Conservation (phyloP, 2,888 invertebrate species). For the Helicoverpa assulta region DNA sequence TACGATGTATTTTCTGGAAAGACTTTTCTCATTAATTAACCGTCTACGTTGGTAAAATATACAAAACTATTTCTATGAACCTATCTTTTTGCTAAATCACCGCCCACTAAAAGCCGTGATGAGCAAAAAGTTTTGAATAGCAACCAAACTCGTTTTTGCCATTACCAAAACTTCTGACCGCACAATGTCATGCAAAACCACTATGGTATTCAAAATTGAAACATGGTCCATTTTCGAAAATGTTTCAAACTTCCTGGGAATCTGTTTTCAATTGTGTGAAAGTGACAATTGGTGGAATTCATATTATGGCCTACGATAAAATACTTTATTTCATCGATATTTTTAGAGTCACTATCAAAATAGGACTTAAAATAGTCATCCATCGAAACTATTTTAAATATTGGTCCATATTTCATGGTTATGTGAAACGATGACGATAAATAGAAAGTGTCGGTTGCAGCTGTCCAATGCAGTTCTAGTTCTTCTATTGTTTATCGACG, state of each 20-base stretch:
- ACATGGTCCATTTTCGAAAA: conserved; percentile 22
- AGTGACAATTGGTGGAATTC: conserved; percentile 32
- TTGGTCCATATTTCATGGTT: neutral
- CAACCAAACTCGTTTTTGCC: conserved; percentile 14
- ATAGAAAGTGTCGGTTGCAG: conserved; percentile 16
- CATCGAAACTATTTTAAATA: neutral
- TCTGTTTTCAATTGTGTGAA: conserved; percentile 38
- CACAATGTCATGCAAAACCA: conserved; percentile 32
- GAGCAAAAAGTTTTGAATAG: conserved; percentile 36
- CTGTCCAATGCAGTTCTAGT: conserved; percentile 15
- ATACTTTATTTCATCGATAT: conserved; percentile 17
- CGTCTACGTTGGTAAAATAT: neutral
- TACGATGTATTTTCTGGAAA: neutral
- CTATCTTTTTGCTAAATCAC: neutral
- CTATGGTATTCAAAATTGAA: conserved; percentile 15
- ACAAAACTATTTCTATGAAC: neutral
- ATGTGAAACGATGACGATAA: conserved; percentile 19
- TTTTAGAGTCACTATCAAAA: conserved; percentile 5
- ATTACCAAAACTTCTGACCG: conserved; percentile 20
- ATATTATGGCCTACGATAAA: conserved; percentile 24
- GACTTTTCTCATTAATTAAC: neutral
- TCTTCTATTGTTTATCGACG: conserved; percentile 27
- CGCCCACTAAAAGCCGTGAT: conserved; percentile 12
- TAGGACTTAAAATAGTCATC: neutral
- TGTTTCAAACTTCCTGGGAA: conserved; percentile 30